These are phyloP conservation scores for Lapara coniferarum DNA, from an alignment of 2,888 invertebrate genomes.

Conservation along the genomic window DNA sequence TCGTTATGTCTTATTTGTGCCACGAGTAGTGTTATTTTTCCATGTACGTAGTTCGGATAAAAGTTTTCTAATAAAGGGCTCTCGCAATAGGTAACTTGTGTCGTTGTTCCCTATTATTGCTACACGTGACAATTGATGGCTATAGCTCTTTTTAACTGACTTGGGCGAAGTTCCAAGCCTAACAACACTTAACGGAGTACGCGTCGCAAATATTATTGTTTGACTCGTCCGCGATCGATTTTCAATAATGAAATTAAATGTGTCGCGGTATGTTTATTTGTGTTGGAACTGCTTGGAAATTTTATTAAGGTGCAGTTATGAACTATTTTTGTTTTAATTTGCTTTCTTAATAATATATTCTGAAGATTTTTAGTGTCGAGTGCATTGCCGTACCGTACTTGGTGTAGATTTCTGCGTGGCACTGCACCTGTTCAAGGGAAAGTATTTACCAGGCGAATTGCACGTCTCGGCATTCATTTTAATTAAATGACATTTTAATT, in stretches of 20 bases:
- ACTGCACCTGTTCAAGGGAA: too few species aligned
- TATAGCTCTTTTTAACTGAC: conserved; percentile 76
- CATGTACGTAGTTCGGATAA: conserved; percentile 61
- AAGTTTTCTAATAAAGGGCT: conserved; percentile 82
- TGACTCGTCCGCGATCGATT: conserved; percentile 9
- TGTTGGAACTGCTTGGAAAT: not conserved
- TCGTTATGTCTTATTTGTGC: conserved; percentile 77
- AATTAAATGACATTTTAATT: too few species aligned
- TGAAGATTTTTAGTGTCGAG: too few species aligned
- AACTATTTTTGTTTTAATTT: not conserved
- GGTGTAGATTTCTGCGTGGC: too few species aligned
- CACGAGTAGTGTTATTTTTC: conserved; percentile 79
- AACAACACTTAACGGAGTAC: conserved; percentile 47
- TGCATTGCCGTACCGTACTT: too few species aligned
- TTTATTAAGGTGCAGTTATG: not conserved
- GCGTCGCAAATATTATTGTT: conserved; percentile 30
- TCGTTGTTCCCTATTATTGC: conserved; percentile 72
- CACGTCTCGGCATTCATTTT: too few species aligned
- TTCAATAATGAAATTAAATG: conserved; percentile 1
- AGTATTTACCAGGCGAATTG: too few species aligned
- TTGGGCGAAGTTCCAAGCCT: conserved; percentile 53
- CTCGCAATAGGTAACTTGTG: conserved; percentile 71
- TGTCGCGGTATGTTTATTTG: not conserved
- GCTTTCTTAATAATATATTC: not conserved
- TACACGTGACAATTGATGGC: conserved; percentile 81